A percentile compares a stretch with the other conserved stretches of the same genome.
Conservation (phyloP, 2,888 invertebrate genomes). For the Xestia c-nigrum region DNA sequence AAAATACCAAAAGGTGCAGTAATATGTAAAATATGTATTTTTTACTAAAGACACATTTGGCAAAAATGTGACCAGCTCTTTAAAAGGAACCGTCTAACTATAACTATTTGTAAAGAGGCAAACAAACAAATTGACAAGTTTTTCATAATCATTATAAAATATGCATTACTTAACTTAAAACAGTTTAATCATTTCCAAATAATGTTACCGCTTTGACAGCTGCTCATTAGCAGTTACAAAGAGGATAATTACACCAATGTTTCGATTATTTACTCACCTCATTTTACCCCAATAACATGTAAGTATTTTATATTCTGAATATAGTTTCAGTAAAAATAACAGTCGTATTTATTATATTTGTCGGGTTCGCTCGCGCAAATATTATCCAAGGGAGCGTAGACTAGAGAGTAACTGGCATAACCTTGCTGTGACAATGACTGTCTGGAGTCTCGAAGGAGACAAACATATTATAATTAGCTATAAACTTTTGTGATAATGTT, state of each 20-base stretch:
- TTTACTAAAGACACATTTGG: neutral
- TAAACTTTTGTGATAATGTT: constrained; percentile 48
- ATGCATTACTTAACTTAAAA: constrained; percentile 36
- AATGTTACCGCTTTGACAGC: constrained; percentile 41
- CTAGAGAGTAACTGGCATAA: constrained; percentile 40
- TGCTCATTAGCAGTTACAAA: constrained; percentile 8
- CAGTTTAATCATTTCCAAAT: constrained; percentile 37
- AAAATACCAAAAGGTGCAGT: neutral
- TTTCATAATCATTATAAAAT: constrained; percentile 19
- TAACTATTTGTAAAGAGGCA: neutral
- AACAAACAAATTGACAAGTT: constrained; percentile 7
- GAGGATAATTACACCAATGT: constrained; percentile 38
- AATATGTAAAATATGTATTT: neutral
- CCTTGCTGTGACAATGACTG: constrained; percentile 61
- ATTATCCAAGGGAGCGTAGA: constrained; percentile 23
- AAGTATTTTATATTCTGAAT: constrained; percentile 7
- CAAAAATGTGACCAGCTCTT: neutral
- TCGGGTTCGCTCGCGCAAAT: constrained; percentile 25
- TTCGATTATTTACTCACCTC: constrained; percentile 24
- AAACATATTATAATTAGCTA: constrained; percentile 59
- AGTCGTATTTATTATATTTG: constrained; percentile 21
- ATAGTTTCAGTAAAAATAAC: constrained; percentile 27
- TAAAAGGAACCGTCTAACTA: neutral
- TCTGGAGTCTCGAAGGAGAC: constrained; percentile 54
- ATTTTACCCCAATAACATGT: neutral